A percentile compares a stretch with the other conserved stretches of the same genome.
Evolutionary conservation across 2,888 invertebrate genomes (phyloP).

Genomic region (Tuta absoluta): DNA sequence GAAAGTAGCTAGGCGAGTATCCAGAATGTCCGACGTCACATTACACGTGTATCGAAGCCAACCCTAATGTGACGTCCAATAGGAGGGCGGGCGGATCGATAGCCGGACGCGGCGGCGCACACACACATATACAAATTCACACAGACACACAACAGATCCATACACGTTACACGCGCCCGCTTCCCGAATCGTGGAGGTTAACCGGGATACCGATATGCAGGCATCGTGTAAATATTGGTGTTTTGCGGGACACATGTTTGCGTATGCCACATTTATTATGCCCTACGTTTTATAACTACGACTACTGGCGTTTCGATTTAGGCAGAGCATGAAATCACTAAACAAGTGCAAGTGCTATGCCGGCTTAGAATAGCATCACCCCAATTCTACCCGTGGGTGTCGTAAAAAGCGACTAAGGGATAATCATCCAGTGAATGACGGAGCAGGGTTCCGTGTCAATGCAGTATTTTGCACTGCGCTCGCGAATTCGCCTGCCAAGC

Average conservation of each 20-base stretch:
- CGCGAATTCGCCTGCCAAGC: no score
- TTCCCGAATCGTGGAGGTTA: constrained; percentile 10
- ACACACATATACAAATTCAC: not conserved
- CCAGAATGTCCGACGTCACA: not conserved
- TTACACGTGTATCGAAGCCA: not conserved
- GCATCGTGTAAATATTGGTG: not conserved
- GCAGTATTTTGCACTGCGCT: no score
- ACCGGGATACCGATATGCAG: constrained; percentile 4
- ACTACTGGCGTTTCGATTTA: no score
- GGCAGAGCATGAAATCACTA: no score
- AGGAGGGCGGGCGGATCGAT: constrained; percentile 32
- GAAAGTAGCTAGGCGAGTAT: not conserved
- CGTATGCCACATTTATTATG: not conserved
- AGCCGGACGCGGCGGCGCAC: constrained; percentile 16
- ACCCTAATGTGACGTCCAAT: constrained; percentile 39
- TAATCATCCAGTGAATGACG: no score
- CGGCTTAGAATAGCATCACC: no score
- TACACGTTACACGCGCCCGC: not conserved
- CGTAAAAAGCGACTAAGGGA: no score
- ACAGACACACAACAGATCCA: not conserved
- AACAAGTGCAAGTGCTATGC: no score
- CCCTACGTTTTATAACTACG: no score
- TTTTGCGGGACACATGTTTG: not conserved
- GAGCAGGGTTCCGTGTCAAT: no score
- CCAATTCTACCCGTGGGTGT: no score